Evolutionary conservation across 2,797 vertebrate genomes (phyloP).

Genomic region (Sebastes itinus): DNA sequence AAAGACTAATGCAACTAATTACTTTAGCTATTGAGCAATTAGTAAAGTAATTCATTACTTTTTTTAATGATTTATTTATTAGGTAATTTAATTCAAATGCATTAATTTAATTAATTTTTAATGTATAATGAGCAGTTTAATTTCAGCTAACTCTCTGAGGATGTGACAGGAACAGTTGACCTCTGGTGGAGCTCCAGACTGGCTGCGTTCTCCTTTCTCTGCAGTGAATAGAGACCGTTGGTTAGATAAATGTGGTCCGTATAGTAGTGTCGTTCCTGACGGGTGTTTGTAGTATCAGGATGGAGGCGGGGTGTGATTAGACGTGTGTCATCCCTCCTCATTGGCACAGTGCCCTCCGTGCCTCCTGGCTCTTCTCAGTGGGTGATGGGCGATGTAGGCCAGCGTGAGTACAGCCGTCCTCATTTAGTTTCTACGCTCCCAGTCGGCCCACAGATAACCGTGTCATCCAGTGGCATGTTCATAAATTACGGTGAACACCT

Average conservation of each 20-base stretch:
- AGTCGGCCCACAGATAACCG: slow-evolving; percentile 37
- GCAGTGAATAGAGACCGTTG: background rate
- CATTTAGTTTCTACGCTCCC: background rate
- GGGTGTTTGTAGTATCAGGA: background rate
- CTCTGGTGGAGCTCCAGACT: too few relatives aligned
- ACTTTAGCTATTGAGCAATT: background rate
- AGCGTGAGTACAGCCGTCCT: background rate
- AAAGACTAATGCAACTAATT: background rate
- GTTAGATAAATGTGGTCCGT: background rate
- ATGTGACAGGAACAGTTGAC: background rate
- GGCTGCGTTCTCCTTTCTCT: background rate
- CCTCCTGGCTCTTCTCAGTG: slow-evolving; percentile 33
- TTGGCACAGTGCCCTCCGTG: slow-evolving; percentile 17
- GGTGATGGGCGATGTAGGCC: slow-evolving; percentile 22
- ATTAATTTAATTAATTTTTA: too few relatives aligned
- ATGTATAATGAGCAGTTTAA: too few relatives aligned
- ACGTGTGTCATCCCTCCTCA: slow-evolving; percentile 22
- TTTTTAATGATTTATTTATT: too few relatives aligned
- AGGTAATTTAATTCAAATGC: too few relatives aligned
- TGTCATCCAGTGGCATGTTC: slow-evolving; percentile 50
- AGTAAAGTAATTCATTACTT: background rate
- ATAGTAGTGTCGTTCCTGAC: background rate
- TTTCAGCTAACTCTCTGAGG: too few relatives aligned
- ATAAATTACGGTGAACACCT: slow-evolving; percentile 62
- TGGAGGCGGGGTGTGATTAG: background rate